Base-by-base conservation (phyloP, 1,140 invertebrate genomes). In the Drosophila novamexicana region DNA sequence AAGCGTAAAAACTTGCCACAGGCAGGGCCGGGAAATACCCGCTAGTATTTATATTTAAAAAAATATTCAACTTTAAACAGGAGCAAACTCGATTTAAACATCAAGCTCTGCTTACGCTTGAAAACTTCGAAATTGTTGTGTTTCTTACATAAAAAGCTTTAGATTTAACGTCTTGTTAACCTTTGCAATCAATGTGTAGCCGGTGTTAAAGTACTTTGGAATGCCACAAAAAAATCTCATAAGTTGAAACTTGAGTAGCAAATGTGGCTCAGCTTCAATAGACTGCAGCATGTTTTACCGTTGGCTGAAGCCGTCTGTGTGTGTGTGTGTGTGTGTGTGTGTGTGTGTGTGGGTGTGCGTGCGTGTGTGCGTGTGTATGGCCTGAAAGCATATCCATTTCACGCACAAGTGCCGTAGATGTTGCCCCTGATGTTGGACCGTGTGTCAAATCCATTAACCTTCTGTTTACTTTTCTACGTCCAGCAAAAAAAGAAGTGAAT, bases 361-460 rank as follows among this genome's bases (percentile, higher is more conserved):
- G 18, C 18, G 18, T 18, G 42, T 57, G 49, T 34, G 50, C 81
- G 74, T 73, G 83, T 88, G 75, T 75, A 64, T 86, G 67, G 76
- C 84, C 83, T 86, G 83, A 86, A 86, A 86, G 83, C 83, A 86
- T 86, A 86, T 86, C 83, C 83, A 86, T 86, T 86, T 86, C 83
- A 86, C 83, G 83, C 84, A 81, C 83, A 86, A 86, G 83, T 86
- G 83, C 83, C 72, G 63, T 74, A 52, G 73, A 32, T 77, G 61
- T 50, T 64, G 65, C 64, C 75, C 34, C 59, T 68, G 66, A 39
- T 39, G 72, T 50, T 70, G 79, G 79, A 83, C 84, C 84, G 84
- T 89, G 85, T 83, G 90, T 91, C 90, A 91, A 90, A 90, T 91
- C 90, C 90, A 91, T 91, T 91, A 91, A 91, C 90, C 90, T 91